Evolutionary conservation across 2,888 invertebrate genomes (phyloP).

Genomic region (Colostygia pectinataria): DNA sequence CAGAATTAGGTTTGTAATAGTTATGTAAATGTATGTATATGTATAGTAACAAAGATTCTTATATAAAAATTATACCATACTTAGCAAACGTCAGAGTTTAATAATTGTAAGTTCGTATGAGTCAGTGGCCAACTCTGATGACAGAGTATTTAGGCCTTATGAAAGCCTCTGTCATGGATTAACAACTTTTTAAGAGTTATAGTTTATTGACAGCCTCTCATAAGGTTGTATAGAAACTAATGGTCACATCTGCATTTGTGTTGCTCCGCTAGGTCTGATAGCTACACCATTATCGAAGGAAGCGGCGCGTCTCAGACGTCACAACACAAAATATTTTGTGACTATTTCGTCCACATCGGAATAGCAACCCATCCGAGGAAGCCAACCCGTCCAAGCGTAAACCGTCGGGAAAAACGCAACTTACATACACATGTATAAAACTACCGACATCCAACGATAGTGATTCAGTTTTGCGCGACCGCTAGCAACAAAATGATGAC

Average conservation of each 20-base stretch:
- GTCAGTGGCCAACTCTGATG: no score
- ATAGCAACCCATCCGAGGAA: conserved; percentile 57
- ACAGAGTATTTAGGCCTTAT: no score
- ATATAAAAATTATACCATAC: no score
- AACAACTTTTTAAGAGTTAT: no score
- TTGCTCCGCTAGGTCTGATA: conserved; percentile 18
- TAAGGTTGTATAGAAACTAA: conserved; percentile 5
- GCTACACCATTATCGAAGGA: conserved; percentile 57
- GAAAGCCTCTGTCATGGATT: no score
- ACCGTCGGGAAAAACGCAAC: conserved; percentile 74
- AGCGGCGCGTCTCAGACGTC: conserved; percentile 60
- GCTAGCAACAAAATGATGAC: conserved; percentile 72
- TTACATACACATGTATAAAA: conserved; percentile 78
- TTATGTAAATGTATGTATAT: no score
- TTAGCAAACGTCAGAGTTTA: no score
- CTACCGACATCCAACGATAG: conserved; percentile 66
- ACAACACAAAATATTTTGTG: conserved; percentile 54
- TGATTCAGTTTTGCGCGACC: conserved; percentile 80
- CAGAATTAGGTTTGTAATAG: no score
- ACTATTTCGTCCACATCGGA: conserved; percentile 67
- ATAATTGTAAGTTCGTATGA: no score
- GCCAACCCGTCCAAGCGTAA: conserved; percentile 70
- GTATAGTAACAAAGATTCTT: no score
- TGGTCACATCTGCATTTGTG: neutral
- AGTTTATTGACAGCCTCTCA: neutral